Evolutionary conservation across 92 coral and sea anemone species (phyloP), one percentile per base, ranked within the genome.

Genomic region (Porites cylindrica): DNA sequence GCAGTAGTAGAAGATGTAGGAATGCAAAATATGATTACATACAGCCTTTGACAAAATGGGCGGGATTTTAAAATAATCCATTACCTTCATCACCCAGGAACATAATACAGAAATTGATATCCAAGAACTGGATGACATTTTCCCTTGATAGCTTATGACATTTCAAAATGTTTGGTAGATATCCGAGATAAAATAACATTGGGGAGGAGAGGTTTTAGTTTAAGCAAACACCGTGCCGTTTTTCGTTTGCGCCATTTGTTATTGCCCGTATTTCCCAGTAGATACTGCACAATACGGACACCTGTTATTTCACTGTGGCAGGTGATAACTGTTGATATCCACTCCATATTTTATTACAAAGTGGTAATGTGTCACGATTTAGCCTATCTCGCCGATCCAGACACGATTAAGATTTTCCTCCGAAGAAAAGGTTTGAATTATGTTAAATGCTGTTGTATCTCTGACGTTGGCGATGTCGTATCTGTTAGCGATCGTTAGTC

Each of bases 261-360:
- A 71, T n/a, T 68, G 43, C 70, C 21, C 21, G 76, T 58, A 81
- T 82, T 78, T 51, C 58, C 78, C 43, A 50, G 86, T 43, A 56
- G 54, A 56, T n/a, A 26, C 60, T 20, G 47, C 70, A 82, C 59
- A 82, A 70, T 56, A 53, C 47, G 18, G 76, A 71, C 77, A 82
- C 86, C 86, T 82, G 86, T 82, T 82, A 82, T 82, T 78, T 58
- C 67, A 60, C 53, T 70, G 68, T 56, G 47, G 23, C 86, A 82
- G 86, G 78, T 82, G 86, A 70, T 82, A 71, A 82, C 7, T 59
- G 64, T 8, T 32, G 69, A 82, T 82, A 82, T 58, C 70, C 29
- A 17, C 67, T 16, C 85, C 76, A 14, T 68, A 24, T 81, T 71
- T 59, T 29, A 70, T 26, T 47, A 56, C 78, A 78, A 32, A 81